A percentile compares a stretch with the other conserved stretches of the same genome.
These are phyloP conservation scores for Tiliqua scincoides DNA, from an alignment of 2,113 vertebrate genomes.

Conservation along the genomic window DNA sequence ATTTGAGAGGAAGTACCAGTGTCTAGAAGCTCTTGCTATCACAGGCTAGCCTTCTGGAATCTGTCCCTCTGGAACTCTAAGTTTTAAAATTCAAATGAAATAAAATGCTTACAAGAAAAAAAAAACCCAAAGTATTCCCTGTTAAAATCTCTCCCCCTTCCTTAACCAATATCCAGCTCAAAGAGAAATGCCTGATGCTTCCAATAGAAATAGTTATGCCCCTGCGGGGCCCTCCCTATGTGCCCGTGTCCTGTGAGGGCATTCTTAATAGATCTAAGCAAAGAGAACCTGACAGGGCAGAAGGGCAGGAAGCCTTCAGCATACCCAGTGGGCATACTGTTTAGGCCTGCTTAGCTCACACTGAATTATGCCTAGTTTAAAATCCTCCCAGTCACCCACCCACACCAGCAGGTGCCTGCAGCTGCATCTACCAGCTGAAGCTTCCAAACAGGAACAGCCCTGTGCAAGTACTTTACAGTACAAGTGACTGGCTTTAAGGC, in stretches of 20 bases:
- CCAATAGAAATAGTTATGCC: neutral
- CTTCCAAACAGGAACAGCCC: no score
- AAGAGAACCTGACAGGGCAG: neutral
- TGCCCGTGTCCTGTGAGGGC: neutral
- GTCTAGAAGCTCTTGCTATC: neutral
- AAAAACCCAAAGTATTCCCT: neutral
- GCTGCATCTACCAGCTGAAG: no score
- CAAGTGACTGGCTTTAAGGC: no score
- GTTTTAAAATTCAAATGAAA: neutral
- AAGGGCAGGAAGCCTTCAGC: neutral
- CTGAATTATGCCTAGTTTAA: no score
- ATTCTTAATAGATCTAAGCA: neutral
- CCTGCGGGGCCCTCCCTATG: neutral
- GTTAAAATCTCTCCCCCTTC: neutral
- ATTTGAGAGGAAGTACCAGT: neutral
- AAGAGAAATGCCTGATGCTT: neutral
- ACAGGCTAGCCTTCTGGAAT: neutral
- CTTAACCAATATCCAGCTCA: neutral
- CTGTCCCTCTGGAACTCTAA: neutral
- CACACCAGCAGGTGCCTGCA: no score
- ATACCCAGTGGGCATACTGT: no score
- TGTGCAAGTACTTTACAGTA: no score
- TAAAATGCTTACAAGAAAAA: neutral
- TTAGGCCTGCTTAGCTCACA: no score
- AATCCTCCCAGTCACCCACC: no score